Base-by-base conservation (phyloP, 2,797 vertebrate genomes). In the Sarcophilus harrisii region DNA sequence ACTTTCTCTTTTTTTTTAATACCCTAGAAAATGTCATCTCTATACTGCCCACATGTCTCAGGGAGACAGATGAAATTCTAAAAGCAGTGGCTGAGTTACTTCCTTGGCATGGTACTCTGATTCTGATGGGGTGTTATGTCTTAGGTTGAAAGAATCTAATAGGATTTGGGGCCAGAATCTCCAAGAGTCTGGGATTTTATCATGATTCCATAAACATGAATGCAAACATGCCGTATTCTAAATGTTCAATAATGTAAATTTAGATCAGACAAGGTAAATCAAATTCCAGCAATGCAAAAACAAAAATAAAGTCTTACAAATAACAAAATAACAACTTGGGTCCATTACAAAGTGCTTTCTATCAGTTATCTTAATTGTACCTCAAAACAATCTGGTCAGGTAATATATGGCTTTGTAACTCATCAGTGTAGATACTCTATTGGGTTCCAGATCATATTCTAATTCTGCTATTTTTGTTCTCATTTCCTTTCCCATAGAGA, bases 111-210 rank as follows among this genome's bases (percentile, higher is more conserved):
- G 93, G 92, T 96, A 95, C 93, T 58, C 97, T 98, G 97, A 92
- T 96, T 96, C 90, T 96, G 96, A 81, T 73, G 97, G 96, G 97
- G 97, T 95, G 4, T 95, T 94, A 94, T 27, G 45, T 93, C 95
- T 95, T 93, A 96, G 96, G 97, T 96, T 96, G 91, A 91, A 38
- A 58, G 95, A 94, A 95, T 96, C 95, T 96, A 96, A 97, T 96
- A 98, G 97, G 96, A 97, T 98, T 97, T 97, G 95, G 73, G 38
- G 38, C 96, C 95, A 96, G 96, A 98, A 96, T 97, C 98, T 97
- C 96, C 94, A 96, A 95, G 95, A 96, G 91, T 96, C 97, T 97
- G 95, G 96, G 96, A 95, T 95, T 98, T 97, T 97, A 96, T 97
- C 97, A 98, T 96, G 97, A 97, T 98, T 96, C 97, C 96, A 97